Evolutionary conservation across 2,113 vertebrate genomes (phyloP).

Genomic region (Acanthochromis polyacanthus): DNA sequence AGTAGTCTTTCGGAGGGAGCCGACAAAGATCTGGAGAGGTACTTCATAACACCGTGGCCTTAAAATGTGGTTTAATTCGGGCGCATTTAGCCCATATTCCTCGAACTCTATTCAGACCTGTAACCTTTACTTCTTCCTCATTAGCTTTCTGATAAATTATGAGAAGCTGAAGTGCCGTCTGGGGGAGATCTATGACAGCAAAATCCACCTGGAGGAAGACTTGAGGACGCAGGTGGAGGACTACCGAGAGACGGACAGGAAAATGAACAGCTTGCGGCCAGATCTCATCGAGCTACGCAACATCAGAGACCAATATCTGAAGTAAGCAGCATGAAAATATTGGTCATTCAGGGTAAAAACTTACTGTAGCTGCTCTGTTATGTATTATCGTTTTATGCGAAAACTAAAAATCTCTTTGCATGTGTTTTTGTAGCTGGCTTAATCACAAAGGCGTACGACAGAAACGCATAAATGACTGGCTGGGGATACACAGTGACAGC

Average conservation of each 20-base stretch:
- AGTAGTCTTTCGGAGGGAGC: constrained; percentile 88
- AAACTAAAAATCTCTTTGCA: neutral
- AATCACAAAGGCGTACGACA: constrained; percentile 97
- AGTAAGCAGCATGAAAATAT: constrained; percentile 84
- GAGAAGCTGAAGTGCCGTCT: constrained; percentile 96
- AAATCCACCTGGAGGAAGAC: constrained; percentile 94
- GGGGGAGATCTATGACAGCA: constrained; percentile 96
- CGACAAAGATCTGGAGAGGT: constrained; percentile 95
- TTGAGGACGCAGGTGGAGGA: constrained; percentile 95
- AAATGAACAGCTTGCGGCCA: constrained; percentile 96
- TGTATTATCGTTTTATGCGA: neutral
- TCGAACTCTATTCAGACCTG: constrained; percentile 17
- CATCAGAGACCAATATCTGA: constrained; percentile 96
- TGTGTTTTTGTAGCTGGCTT: constrained; percentile 88
- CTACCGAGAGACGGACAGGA: constrained; percentile 96
- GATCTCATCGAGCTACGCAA: constrained; percentile 96
- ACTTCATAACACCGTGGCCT: constrained; percentile 26
- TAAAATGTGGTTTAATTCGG: neutral
- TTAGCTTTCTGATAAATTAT: constrained; percentile 94
- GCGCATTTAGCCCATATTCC: neutral
- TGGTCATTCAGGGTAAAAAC: neutral
- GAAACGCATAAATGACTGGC: constrained; percentile 95
- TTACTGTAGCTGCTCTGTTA: neutral
- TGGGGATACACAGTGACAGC: constrained; percentile 93
- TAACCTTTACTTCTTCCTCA: constrained; percentile 43